Conservation (phyloP, 1,140 invertebrate genomes). For the Belonocnema kinseyi region DNA sequence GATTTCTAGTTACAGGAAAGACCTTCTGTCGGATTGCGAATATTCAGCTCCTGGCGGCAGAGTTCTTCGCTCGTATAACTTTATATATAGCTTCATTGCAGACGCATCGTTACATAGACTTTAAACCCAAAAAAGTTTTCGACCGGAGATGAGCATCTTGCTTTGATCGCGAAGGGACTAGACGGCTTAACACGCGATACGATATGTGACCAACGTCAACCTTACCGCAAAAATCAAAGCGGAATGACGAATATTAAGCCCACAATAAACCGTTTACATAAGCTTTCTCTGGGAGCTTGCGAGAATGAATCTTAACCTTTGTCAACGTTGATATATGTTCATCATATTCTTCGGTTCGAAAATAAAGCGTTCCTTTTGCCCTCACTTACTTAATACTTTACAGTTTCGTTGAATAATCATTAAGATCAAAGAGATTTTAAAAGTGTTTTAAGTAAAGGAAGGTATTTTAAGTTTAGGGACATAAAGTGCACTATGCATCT, state of each 20-base stretch:
- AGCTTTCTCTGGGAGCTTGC: conserved; percentile 12
- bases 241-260: conserved; percentile 1
- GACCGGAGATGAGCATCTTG: conserved; percentile 33
- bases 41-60: conserved; percentile 43
- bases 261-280: neutral
- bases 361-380: conserved; percentile 12
- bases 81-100: conserved; percentile 64
- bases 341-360: neutral
- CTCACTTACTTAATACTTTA: conserved; percentile 24
- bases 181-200: conserved; percentile 9
- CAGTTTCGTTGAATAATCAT: neutral
- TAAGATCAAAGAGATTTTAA: neutral
- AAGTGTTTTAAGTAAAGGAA: neutral
- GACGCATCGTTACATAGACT: conserved; percentile 38
- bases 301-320: conserved; percentile 12
- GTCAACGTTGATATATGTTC: conserved; percentile 7
- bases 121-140: conserved; percentile 38
- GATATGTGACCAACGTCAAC: conserved; percentile 17
- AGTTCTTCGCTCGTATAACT: conserved; percentile 54
- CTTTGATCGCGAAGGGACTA: conserved; percentile 43
- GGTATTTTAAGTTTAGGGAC: neutral
- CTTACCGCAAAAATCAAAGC: neutral
- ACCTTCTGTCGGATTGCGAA: conserved; percentile 34
- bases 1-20: too few relatives aligned
- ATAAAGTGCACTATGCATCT: neutral